Conservation (phyloP, 92 coral and sea anemone genomes). For the Diadumene lineata region DNA sequence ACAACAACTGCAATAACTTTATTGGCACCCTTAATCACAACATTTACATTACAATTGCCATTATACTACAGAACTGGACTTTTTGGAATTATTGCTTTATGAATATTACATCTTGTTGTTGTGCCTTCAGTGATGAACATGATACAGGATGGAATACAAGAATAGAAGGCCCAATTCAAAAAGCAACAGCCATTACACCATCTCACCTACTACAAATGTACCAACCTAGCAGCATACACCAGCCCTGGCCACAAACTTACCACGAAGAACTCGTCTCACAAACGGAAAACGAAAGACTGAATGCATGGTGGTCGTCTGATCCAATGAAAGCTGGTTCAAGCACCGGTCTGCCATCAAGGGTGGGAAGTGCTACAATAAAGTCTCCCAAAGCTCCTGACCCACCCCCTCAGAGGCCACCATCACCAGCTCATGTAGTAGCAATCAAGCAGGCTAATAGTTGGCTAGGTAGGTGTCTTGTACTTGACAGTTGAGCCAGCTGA, state of each 20-base stretch:
- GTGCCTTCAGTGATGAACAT: background rate
- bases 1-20: too few relatives aligned
- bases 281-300: slow-evolving; percentile 88
- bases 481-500: too few relatives aligned
- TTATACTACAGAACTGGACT: too few relatives aligned
- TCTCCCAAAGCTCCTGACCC: slow-evolving; percentile 28
- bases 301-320: slow-evolving; percentile 84
- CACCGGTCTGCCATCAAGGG: slow-evolving; percentile 68
- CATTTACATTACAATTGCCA: too few relatives aligned
- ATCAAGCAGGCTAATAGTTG: slow-evolving; percentile 57
- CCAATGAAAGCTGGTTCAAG: slow-evolving; percentile 60
- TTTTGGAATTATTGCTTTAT: too few relatives aligned
- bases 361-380: slow-evolving; percentile 72
- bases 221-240: background rate
- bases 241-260: slow-evolving; percentile 13
- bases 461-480: too few relatives aligned
- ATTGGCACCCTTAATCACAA: too few relatives aligned
- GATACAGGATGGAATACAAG: background rate
- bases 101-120: background rate
- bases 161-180: slow-evolving; percentile 16
- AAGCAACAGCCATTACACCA: background rate
- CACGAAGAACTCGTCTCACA: slow-evolving; percentile 73
- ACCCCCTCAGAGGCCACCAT: slow-evolving; percentile 86
- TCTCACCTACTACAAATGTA: slow-evolving; percentile 8
- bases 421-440: slow-evolving; percentile 47